Conservation (phyloP, 2,113 vertebrate genomes). For the Microtus ochrogaster region DNA sequence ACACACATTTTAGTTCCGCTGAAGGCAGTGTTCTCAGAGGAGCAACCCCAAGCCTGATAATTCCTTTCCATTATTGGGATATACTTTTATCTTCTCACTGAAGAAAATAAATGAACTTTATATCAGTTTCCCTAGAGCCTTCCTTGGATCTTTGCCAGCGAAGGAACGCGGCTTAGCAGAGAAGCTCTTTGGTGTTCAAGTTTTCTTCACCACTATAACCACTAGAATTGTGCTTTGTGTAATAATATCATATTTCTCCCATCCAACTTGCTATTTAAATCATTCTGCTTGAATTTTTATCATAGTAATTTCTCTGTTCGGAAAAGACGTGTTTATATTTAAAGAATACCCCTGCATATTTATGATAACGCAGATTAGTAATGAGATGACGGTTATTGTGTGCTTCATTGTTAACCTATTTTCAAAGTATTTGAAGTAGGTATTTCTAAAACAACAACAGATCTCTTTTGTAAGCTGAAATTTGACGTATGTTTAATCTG, state of each 20-base stretch:
- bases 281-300: slow-evolving; percentile 14
- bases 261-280: slow-evolving; percentile 51
- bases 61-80: slow-evolving; percentile 37
- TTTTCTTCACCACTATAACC: slow-evolving; percentile 1
- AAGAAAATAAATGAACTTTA: slow-evolving; percentile 51
- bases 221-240: not conserved
- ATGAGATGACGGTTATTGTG: not conserved
- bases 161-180: not conserved
- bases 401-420: slow-evolving; percentile 44
- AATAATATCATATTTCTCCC: slow-evolving; percentile 30
- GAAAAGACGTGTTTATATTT: not conserved
- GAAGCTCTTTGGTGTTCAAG: not conserved
- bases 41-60: not conserved
- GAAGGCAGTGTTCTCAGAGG: not conserved
- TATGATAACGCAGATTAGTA: not conserved
- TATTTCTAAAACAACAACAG: slow-evolving; percentile 32
- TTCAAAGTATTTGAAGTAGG: slow-evolving; percentile 15
- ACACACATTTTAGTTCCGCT: not conserved
- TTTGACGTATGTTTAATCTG: not conserved
- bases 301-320: slow-evolving; percentile 8
- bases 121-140: not conserved
- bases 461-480: slow-evolving; percentile 36
- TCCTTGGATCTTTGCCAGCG: not conserved
- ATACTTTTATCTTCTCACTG: slow-evolving; percentile 39
- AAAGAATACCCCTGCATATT: not conserved